Percentiles rank a stretch among this genome's conserved stretches.
phyloP scores from a whole-genome alignment of 2,113 vertebrate genomes.

The Porphyrio hochstetteri region DNA sequence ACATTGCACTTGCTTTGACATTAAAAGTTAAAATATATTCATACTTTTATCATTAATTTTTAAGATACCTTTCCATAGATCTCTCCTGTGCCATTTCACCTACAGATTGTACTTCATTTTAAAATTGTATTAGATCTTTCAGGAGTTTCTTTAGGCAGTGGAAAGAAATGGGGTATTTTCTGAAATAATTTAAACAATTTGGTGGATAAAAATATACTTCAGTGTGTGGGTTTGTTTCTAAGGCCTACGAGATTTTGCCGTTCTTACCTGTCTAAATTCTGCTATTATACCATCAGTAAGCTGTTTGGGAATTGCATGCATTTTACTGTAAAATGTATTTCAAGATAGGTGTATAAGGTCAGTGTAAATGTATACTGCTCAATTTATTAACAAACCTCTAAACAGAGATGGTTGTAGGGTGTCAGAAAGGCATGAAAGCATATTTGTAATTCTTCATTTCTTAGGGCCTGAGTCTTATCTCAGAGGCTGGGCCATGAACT shows the following conservation, averaged over 20 bases:
- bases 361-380: neutral
- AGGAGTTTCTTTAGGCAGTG: neutral
- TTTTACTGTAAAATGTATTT: neutral
- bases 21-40: neutral
- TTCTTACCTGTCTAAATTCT: slow-evolving; percentile 44
- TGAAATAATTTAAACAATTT: neutral
- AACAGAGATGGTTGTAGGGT: neutral
- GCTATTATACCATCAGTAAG: slow-evolving; percentile 16
- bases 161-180: neutral
- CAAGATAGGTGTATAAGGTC: slow-evolving; percentile 1
- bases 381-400: slow-evolving; percentile 13
- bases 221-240: slow-evolving; percentile 17
- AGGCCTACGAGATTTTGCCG: slow-evolving; percentile 5
- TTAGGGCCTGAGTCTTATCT: slow-evolving; percentile 42
- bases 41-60: neutral
- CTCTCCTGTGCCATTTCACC: neutral
- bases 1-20: slow-evolving; percentile 1
- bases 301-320: slow-evolving; percentile 14
- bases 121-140: neutral
- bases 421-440: slow-evolving; percentile 24
- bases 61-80: neutral
- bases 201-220: neutral
- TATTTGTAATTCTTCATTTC: slow-evolving; percentile 14
- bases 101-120: neutral
- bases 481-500: slow-evolving; percentile 3